phyloP scores from a whole-genome alignment of 1,140 invertebrate species.

The Dinoponera quadriceps region DNA sequence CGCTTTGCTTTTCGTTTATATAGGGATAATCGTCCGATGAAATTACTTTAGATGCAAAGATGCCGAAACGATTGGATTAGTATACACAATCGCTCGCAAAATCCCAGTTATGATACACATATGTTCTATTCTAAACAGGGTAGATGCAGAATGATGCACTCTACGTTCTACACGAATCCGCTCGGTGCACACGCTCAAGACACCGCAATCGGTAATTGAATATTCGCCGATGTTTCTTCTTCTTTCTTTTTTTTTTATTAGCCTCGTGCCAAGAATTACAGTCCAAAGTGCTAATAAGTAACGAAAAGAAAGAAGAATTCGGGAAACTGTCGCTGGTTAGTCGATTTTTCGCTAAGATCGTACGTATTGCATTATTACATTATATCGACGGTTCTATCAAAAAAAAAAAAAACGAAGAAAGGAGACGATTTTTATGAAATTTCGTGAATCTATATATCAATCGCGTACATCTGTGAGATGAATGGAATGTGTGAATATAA shows the following conservation, averaged over 20 bases:
- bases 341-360: not conserved
- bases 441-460: constrained; percentile 40
- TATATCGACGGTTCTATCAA: constrained; percentile 15
- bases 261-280: not conserved
- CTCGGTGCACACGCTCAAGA: constrained; percentile 42
- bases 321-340: constrained; percentile 17
- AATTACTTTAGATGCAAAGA: not conserved
- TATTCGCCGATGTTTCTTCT: not conserved
- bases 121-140: constrained; percentile 62
- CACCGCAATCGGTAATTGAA: constrained; percentile 35
- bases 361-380: constrained; percentile 6
- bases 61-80: constrained; percentile 53
- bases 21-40: not conserved
- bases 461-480: constrained; percentile 22
- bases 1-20: not conserved
- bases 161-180: constrained; percentile 36
- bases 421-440: constrained; percentile 18
- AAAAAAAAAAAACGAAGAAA: not conserved
- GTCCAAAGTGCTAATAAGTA: constrained; percentile 19
- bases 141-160: constrained; percentile 43
- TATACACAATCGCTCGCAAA: constrained; percentile 61
- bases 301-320: constrained; percentile 14
- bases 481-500: constrained; percentile 26
- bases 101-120: constrained; percentile 51
- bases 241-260: not conserved